phyloP scores from a whole-genome alignment of 2,888 invertebrate species.

The Prenolepis imparis region DNA sequence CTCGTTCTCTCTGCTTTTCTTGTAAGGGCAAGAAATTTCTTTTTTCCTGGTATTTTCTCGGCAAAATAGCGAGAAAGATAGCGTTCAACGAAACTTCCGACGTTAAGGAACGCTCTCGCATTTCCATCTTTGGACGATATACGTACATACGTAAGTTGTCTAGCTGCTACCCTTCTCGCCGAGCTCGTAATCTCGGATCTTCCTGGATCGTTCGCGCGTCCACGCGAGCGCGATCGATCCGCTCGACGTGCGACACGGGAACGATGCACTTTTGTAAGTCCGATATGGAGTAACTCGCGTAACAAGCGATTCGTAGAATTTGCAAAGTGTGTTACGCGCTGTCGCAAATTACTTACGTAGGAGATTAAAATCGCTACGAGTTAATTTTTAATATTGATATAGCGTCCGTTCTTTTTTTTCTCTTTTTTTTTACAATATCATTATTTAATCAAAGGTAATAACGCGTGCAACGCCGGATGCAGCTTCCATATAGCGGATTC shows the following conservation, averaged over 20 bases:
- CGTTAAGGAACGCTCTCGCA: slow-evolving; percentile 17
- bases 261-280: slow-evolving; percentile 10
- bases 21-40: slow-evolving; percentile 34
- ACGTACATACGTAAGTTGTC: neutral
- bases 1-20: slow-evolving; percentile 14
- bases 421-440: neutral
- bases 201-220: slow-evolving; percentile 6
- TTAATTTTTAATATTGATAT: slow-evolving; percentile 41
- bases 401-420: neutral
- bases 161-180: neutral
- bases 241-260: slow-evolving; percentile 14
- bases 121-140: neutral
- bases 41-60: slow-evolving; percentile 30
- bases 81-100: slow-evolving; percentile 17
- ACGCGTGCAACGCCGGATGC: neutral
- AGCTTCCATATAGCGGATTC: neutral
- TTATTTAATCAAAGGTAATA: neutral
- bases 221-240: slow-evolving; percentile 25
- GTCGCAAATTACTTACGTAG: slow-evolving; percentile 29
- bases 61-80: slow-evolving; percentile 37
- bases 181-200: slow-evolving; percentile 1
- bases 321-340: slow-evolving; percentile 4
- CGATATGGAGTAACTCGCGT: neutral
- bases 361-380: slow-evolving; percentile 27
- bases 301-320: slow-evolving; percentile 21